phyloP scores from a whole-genome alignment of 2,113 vertebrate genomes.

The Epinephelus fuscoguttatus region DNA sequence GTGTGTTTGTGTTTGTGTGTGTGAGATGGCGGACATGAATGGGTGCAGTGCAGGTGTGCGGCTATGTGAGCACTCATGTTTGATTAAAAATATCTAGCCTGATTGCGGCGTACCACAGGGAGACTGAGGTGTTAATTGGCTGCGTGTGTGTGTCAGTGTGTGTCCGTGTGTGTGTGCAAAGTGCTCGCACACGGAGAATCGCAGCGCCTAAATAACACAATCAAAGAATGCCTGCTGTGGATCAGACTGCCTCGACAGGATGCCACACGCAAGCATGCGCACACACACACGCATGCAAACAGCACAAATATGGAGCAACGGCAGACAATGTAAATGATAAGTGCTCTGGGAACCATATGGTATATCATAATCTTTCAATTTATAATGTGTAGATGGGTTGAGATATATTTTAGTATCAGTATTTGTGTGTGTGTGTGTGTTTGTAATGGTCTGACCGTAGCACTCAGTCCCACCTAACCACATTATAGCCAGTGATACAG shows the following conservation, averaged over 20 bases:
- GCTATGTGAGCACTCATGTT: constrained; percentile 61
- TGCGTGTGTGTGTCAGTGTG: constrained; percentile 16
- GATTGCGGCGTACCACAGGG: constrained; percentile 66
- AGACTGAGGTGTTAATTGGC: constrained; percentile 74
- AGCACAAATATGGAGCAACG: constrained; percentile 3
- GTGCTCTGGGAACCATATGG: constrained; percentile 24
- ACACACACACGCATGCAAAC: not conserved
- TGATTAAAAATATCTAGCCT: constrained; percentile 73
- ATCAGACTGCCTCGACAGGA: constrained; percentile 53
- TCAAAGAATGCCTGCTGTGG: constrained; percentile 64
- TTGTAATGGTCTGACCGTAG: not conserved
- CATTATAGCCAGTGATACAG: constrained; percentile 5
- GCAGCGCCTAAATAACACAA: constrained; percentile 61
- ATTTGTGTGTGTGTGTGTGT: constrained; percentile 30
- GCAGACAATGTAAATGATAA: constrained; percentile 25
- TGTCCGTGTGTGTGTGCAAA: constrained; percentile 46
- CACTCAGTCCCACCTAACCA: constrained; percentile 5
- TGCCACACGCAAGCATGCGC: not conserved
- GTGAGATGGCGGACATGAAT: constrained; percentile 25
- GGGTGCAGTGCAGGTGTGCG: constrained; percentile 63
- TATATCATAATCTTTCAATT: constrained; percentile 15
- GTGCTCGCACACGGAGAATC: constrained; percentile 61
- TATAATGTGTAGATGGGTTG: constrained; percentile 5
- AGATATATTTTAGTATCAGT: not conserved
- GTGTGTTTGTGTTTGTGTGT: constrained; percentile 8